Conservation (phyloP, 2,888 invertebrate genomes). For the Eilema depressum region DNA sequence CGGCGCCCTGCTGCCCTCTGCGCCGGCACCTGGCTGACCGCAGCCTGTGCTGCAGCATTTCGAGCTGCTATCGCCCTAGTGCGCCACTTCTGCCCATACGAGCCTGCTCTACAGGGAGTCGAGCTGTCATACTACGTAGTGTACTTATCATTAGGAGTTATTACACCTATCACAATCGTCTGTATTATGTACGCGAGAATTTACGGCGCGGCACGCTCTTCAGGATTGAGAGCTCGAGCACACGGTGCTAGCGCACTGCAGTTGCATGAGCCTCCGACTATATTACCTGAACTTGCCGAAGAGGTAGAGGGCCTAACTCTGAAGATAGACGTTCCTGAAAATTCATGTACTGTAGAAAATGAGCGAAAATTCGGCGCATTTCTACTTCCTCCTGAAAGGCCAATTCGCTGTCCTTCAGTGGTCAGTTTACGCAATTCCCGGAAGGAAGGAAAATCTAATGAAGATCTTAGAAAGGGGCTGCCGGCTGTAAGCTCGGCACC, state of each 20-base stretch:
- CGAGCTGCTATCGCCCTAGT: slow-evolving; percentile 72
- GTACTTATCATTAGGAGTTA: slow-evolving; percentile 74
- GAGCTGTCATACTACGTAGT: slow-evolving; percentile 74
- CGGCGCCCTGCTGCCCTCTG: slow-evolving; percentile 80
- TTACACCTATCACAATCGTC: slow-evolving; percentile 87
- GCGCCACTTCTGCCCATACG: slow-evolving; percentile 68
- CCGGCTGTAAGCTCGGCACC: slow-evolving; percentile 86
- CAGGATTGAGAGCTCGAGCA: slow-evolving; percentile 84
- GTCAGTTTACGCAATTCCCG: slow-evolving; percentile 78
- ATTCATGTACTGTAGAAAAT: slow-evolving; percentile 56
- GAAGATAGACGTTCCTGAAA: slow-evolving; percentile 76
- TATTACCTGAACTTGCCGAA: slow-evolving; percentile 76
- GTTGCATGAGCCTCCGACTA: slow-evolving; percentile 79
- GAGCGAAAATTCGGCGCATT: slow-evolving; percentile 81
- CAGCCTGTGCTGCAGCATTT: slow-evolving; percentile 72
- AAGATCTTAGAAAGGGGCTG: slow-evolving; percentile 73
- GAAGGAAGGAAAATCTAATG: slow-evolving; percentile 77
- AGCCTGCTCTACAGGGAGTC: slow-evolving; percentile 68
- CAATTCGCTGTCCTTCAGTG: slow-evolving; percentile 79
- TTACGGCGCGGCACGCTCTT: slow-evolving; percentile 92
- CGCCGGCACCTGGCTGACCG: slow-evolving; percentile 85
- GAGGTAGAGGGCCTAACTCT: slow-evolving; percentile 81
- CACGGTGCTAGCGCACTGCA: slow-evolving; percentile 84
- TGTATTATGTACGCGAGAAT: slow-evolving; percentile 92
- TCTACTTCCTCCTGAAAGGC: slow-evolving; percentile 78